Base-by-base conservation (phyloP, 2,888 invertebrate species). In the Dicyrtoma fusca region DNA sequence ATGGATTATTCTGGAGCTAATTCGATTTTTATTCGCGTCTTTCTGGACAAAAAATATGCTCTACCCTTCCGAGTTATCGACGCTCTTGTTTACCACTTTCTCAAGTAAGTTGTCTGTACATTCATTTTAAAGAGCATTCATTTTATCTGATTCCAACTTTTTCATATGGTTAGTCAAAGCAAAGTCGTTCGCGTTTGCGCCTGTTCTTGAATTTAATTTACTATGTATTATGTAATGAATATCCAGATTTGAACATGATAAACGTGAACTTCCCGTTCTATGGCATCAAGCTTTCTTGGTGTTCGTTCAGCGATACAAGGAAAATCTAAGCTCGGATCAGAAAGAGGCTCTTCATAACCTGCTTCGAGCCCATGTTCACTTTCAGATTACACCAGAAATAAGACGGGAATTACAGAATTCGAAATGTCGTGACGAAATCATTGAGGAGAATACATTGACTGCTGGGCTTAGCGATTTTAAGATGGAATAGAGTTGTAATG, bases 31-130 rank as follows among this genome's bases (percentile, higher is more conserved):
- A 86, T 99, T 70, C 87, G 96, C 74, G 92, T 95, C 82, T 89
- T 99, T 74, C 89, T 99, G 76, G 97, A 98, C 83, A 99, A 99
- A 84, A 96, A 97, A 83, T 99, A 99, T 86, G 96, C 97, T 0
- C 86, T 99, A 70, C 98, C 98, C 0, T 97, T 92, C 84, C 87
- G 94, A 81, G 98, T 97, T 1, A 89, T 98, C 5, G 98, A 99
- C 86, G 94, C 93, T 14, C 89, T 95, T 6, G 95, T 97, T 1
- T 92, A 92, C 82, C 97, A 98, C 84, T 98, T 97, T 84, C 83
- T 96, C 45, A 90, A 92, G 95, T 95, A 85, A 83, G 81, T 75
- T 8, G 13, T n/a, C 47, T 65, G 11, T 5, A 19, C n/a, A 5
- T 17, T 19, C 19, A 53, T 53, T 53, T n/a, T n/a, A n/a, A n/a